Conservation (phyloP, 1,140 invertebrate species). For the Mamestra configurata region DNA sequence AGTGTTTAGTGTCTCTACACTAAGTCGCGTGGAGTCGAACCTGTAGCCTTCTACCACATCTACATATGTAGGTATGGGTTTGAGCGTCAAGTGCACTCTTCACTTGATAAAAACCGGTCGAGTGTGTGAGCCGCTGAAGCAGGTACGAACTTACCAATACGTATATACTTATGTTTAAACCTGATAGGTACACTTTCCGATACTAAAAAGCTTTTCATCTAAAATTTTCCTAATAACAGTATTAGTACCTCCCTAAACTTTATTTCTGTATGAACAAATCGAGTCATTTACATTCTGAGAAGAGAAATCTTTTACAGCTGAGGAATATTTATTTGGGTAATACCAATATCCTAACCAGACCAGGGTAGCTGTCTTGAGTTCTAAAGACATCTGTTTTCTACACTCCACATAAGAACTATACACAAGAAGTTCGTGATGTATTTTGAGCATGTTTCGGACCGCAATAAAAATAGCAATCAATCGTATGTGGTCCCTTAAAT, state of each 20-base stretch:
- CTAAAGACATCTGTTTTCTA: conserved; percentile 24
- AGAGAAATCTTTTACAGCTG: conserved; percentile 1
- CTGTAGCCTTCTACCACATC: not conserved
- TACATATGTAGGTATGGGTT: not conserved
- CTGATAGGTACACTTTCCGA: not conserved
- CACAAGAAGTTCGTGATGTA: not conserved
- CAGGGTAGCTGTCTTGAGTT: not conserved
- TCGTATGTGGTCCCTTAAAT: conserved; percentile 8
- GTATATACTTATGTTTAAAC: not conserved
- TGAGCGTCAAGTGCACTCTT: conserved; percentile 17
- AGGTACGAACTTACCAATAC: not conserved
- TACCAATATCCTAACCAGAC: conserved; percentile 24
- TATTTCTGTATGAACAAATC: conserved; percentile 18
- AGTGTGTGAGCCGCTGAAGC: not conserved
- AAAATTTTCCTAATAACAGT: conserved; percentile 1
- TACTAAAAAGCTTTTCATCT: not conserved
- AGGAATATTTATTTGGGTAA: conserved; percentile 21
- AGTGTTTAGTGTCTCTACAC: conserved; percentile 39
- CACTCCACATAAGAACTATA: not conserved
- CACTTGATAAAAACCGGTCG: conserved; percentile 34
- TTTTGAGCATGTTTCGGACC: not conserved
- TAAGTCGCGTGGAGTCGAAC: conserved; percentile 15
- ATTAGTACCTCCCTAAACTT: conserved; percentile 1
- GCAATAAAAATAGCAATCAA: conserved; percentile 36
- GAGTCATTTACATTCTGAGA: not conserved